Conservation (phyloP, 2,888 invertebrate species). For the Graphium colonna region DNA sequence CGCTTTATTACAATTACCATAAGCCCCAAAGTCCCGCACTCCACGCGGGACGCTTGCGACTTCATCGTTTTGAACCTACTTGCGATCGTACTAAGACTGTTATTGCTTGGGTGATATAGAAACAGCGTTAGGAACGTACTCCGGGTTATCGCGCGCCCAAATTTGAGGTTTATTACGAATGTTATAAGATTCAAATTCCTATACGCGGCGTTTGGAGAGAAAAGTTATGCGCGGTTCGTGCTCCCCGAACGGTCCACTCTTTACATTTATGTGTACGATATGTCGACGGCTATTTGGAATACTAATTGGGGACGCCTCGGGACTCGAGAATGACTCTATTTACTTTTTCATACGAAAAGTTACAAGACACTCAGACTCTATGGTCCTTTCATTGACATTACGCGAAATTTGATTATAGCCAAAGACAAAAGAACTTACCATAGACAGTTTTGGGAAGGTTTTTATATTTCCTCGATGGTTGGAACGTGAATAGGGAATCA, state of each 20-base stretch:
- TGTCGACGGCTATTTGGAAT: slow-evolving; percentile 77
- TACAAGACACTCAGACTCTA: slow-evolving; percentile 16
- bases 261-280: slow-evolving; percentile 78
- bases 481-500: slow-evolving; percentile 72
- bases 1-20: slow-evolving; percentile 81
- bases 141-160: slow-evolving; percentile 52
- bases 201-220: slow-evolving; percentile 30
- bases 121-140: slow-evolving; percentile 67
- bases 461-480: slow-evolving; percentile 11
- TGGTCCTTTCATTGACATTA: not conserved
- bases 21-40: slow-evolving; percentile 80
- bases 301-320: slow-evolving; percentile 70
- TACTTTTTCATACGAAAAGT: slow-evolving; percentile 38
- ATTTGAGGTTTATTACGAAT: slow-evolving; percentile 59
- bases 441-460: no score
- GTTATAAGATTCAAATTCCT: slow-evolving; percentile 62
- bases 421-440: slow-evolving; percentile 33
- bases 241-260: slow-evolving; percentile 73
- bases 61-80: slow-evolving; percentile 78
- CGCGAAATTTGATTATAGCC: slow-evolving; percentile 7
- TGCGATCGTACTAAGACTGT: slow-evolving; percentile 71
- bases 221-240: slow-evolving; percentile 71
- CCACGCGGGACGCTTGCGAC: slow-evolving; percentile 58
- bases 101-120: slow-evolving; percentile 77
- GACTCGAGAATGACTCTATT: slow-evolving; percentile 57